Percentiles rank a stretch among this genome's conserved stretches.
Conservation (phyloP, 2,888 invertebrate genomes). For the Portevinia maculata region DNA sequence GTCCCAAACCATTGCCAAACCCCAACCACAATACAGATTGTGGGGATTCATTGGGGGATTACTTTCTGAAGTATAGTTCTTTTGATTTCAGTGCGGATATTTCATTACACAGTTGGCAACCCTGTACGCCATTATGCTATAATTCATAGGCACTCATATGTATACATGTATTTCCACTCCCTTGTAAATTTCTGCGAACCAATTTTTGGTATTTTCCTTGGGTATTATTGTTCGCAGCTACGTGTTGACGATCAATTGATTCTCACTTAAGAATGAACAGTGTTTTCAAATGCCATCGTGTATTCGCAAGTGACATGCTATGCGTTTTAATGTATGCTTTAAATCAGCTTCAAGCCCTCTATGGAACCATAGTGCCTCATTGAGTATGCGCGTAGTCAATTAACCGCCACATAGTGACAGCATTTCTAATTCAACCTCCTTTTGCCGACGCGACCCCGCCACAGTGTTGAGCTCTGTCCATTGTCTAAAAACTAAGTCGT, state of each 20-base stretch:
- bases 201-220: slow-evolving; percentile 69
- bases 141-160: slow-evolving; percentile 51
- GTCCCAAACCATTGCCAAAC: no score
- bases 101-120: no score
- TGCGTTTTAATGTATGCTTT: slow-evolving; percentile 65
- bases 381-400: slow-evolving; percentile 73
- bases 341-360: slow-evolving; percentile 13
- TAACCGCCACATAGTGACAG: slow-evolving; percentile 66
- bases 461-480: slow-evolving; percentile 7
- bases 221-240: slow-evolving; percentile 56
- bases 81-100: no score
- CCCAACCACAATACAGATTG: no score
- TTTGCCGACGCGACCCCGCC: slow-evolving; percentile 44
- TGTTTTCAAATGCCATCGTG: slow-evolving; percentile 74
- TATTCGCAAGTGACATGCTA: slow-evolving; percentile 70
- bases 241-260: slow-evolving; percentile 73
- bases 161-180: slow-evolving; percentile 54
- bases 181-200: slow-evolving; percentile 62
- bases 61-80: no score
- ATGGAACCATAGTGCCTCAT: slow-evolving; percentile 43
- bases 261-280: slow-evolving; percentile 73
- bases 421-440: slow-evolving; percentile 60
- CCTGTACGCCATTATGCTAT: slow-evolving; percentile 23
- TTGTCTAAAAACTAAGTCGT: slow-evolving; percentile 26
- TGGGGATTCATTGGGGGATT: no score